These are phyloP conservation scores for Atta texana DNA, from an alignment of 1,140 invertebrate species.

Conservation along the genomic window DNA sequence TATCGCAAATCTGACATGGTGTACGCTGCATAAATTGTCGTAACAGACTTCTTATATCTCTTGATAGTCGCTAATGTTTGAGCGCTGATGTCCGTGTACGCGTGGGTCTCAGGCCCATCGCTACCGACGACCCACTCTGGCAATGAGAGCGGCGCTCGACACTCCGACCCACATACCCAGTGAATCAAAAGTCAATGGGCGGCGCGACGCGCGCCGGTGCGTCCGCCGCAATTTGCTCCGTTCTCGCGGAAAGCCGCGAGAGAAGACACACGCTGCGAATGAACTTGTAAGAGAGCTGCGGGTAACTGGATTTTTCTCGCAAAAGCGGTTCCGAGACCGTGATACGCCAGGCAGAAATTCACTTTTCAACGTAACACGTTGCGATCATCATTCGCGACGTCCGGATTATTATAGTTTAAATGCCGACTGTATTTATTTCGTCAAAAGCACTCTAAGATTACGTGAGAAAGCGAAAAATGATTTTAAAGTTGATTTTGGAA, in stretches of 20 bases:
- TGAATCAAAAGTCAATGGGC: conserved; percentile 75
- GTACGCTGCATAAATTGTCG: not conserved
- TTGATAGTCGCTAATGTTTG: not conserved
- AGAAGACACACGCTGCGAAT: not conserved
- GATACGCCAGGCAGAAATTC: not conserved
- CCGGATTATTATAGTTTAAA: not conserved
- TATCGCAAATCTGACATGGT: not conserved
- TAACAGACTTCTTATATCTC: not conserved
- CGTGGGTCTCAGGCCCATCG: conserved; percentile 52
- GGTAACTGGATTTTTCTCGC: conserved; percentile 54
- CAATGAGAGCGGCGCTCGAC: conserved; percentile 70
- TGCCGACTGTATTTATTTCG: not conserved
- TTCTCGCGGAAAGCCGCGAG: conserved; percentile 22
- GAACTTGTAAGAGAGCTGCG: not conserved
- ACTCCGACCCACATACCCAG: conserved; percentile 75
- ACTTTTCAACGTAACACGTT: conserved; percentile 16
- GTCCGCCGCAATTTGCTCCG: conserved; percentile 34
- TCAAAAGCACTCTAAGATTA: not conserved
- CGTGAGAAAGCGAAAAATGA: not conserved
- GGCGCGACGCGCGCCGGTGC: conserved; percentile 45
- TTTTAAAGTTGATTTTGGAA: conserved; percentile 8
- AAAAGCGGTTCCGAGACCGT: conserved; percentile 18
- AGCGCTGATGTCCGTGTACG: not conserved
- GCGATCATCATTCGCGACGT: not conserved
- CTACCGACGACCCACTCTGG: conserved; percentile 71